Evolutionary conservation across 2,888 invertebrate species (phyloP), one percentile per base, ranked within the genome.

Genomic region (Lithodes maja): DNA sequence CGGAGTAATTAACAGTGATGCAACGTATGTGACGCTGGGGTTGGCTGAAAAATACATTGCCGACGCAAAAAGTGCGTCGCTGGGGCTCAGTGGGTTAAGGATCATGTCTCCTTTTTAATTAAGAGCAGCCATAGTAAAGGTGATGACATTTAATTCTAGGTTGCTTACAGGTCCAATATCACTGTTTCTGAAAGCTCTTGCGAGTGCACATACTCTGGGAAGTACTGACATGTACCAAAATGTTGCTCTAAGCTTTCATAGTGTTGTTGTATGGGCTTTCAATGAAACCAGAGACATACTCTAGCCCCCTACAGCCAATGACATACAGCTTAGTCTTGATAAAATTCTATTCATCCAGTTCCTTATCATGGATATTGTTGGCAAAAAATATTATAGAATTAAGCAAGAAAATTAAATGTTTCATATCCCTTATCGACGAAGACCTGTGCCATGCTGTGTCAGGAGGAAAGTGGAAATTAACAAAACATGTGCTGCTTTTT

Each of bases 171-270:
- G 7, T 61, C 61, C 5, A 5, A 61, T 12, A 61, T 33, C 49
- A 75, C 49, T 2, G 49, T 75, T n/a, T 75, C 75, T 75, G 75
- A 33, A n/a, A 33, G 75, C 75, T 75, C 75, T 75, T 17, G 75
- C 75, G 49, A 17, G 9, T 33, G 75, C 75, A 33, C 49, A 75
- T 33, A 33, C 33, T 49, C 75, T n/a, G 33, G 75, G 75, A 33
- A 75, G 75, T 75, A 49, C 75, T 33, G 75, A 9, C 3, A 75
- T 33, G 75, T 75, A 75, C 71, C 71, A 71, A 9, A 2, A 75
- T 3, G 49, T 75, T 33, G 33, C 9, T 33, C 33, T 75, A 2
- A 17, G 17, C 49, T 49, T 74, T 74, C 74, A 9, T 33, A 9
- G 75, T 33, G 33, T 75, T 75, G 49, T 75, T 75, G 3, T 75